These are phyloP conservation scores for Sarcophaga carnaria DNA, from an alignment of 2,888 invertebrate genomes.

Conservation along the genomic window DNA sequence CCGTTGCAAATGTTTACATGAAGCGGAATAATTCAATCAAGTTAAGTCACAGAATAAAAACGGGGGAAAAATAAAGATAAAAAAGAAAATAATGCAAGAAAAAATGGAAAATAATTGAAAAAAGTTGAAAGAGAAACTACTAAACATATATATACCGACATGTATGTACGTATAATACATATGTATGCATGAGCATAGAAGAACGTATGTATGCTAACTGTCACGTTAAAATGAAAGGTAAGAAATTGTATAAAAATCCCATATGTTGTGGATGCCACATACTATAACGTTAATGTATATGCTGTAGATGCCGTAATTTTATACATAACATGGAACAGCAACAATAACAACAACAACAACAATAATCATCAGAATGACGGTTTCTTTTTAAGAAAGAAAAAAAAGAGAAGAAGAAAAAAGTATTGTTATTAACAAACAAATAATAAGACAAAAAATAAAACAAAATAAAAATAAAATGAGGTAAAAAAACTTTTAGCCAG, in stretches of 20 bases:
- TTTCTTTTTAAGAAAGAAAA: not conserved
- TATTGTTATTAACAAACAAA: slow-evolving; percentile 34
- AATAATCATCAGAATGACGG: not conserved
- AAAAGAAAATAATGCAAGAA: slow-evolving; percentile 10
- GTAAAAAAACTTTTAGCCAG: no score
- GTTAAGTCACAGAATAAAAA: slow-evolving; percentile 54
- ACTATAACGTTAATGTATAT: not conserved
- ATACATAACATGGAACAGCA: not conserved
- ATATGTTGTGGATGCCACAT: slow-evolving; percentile 35
- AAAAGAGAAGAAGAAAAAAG: not conserved
- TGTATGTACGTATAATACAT: no score
- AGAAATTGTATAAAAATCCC: slow-evolving; percentile 40
- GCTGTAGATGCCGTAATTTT: slow-evolving; percentile 10
- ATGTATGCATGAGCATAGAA: not conserved
- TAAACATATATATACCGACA: no score
- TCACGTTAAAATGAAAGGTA: slow-evolving; percentile 50
- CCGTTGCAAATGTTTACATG: slow-evolving; percentile 55
- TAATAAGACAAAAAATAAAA: slow-evolving; percentile 26
- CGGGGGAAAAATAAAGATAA: not conserved
- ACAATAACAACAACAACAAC: not conserved
- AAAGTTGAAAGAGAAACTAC: not conserved
- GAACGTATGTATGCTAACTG: slow-evolving; percentile 26
- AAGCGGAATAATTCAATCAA: slow-evolving; percentile 64
- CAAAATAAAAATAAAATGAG: not conserved
- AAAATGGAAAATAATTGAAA: not conserved